Base-by-base conservation (phyloP, 2,888 invertebrate genomes). In the Ichneumoninae sp. region DNA sequence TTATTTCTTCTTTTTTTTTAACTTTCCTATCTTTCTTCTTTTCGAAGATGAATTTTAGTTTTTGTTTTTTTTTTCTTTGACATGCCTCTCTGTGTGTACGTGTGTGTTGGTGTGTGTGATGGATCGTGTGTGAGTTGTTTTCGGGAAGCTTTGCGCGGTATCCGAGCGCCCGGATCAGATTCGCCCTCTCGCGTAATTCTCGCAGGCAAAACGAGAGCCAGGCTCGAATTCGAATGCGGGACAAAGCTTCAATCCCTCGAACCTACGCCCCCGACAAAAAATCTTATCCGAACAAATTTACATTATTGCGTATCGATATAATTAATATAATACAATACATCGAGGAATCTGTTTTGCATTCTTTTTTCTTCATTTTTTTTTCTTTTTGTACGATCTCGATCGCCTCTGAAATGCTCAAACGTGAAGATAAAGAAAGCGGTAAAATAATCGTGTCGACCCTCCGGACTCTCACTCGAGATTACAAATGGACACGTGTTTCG, bases 261-360 rank as follows among this genome's bases (percentile, higher is more conserved):
- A 4, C 60, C 60, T 60, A 74, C 63, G n/a, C 16, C 7, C 22
- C 26, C 60, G 47, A 57, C 7, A 69, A 75, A 30, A 4, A n/a
- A 16, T 16, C 33, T 63, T n/a, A 63, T 30, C 16, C 30, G 16
- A 33, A 30, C 16, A 30, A 81, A 78, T 82, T 75, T 70, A 81
- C 77, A 83, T 77, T 66, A 69, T 54, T 68, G 63, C 68, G 73
- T 78, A 77, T 77, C 77, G 70, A 65, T 70, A 71, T 74, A 76
- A 81, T 70, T 50, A 65, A 65, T 81, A 47, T 77, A 69, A 74
- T 78, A 81, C 69, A 78, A 30, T 81, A 81, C 81, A 81, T 74
- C 50, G 74, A 70, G 16, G 57, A 74, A 69, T 73, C 54, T 81
- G 33, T 8, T 71, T 8, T 65, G 22, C n/a, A 47, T 77, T 3